These are phyloP conservation scores for Aurelia sp. DNA, from an alignment of 30 jellyfish, hydroid and myxozoan genomes.

Conservation along the genomic window DNA sequence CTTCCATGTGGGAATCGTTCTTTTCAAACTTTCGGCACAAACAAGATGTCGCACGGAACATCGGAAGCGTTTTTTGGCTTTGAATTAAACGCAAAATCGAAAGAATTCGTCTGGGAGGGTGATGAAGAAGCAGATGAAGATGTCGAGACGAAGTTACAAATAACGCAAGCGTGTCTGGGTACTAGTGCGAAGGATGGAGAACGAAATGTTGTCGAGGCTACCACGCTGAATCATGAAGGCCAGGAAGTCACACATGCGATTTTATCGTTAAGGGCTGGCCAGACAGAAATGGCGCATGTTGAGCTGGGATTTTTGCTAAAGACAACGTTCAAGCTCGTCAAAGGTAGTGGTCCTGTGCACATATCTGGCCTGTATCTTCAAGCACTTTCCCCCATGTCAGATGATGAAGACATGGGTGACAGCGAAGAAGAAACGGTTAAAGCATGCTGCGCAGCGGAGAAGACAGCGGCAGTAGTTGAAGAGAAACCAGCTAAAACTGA, in stretches of 20 bases:
- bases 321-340: slow-evolving; percentile 70
- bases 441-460: slow-evolving; percentile 65
- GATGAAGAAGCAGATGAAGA: slow-evolving; percentile 79
- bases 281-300: slow-evolving; percentile 76
- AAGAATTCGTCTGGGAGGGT: slow-evolving; percentile 84
- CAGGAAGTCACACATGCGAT: slow-evolving; percentile 74
- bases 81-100: slow-evolving; percentile 53
- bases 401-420: slow-evolving; percentile 68
- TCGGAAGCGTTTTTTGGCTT: slow-evolving; percentile 76
- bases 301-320: slow-evolving; percentile 80
- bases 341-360: slow-evolving; percentile 94
- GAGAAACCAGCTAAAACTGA: slow-evolving; percentile 50
- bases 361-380: slow-evolving; percentile 81
- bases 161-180: slow-evolving; percentile 94
- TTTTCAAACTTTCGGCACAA: background rate
- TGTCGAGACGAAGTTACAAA: slow-evolving; percentile 79
- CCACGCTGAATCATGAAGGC: slow-evolving; percentile 81
- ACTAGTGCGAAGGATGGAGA: slow-evolving; percentile 93
- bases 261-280: slow-evolving; percentile 75
- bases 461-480: slow-evolving; percentile 62
- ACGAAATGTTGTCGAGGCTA: slow-evolving; percentile 90
- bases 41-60: slow-evolving; percentile 50
- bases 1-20: slow-evolving; percentile 16
- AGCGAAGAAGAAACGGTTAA: slow-evolving; percentile 76
- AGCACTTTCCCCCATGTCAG: slow-evolving; percentile 64